phyloP scores from a whole-genome alignment of 2,888 invertebrate genomes.

The Torymus aiolomorphi region DNA sequence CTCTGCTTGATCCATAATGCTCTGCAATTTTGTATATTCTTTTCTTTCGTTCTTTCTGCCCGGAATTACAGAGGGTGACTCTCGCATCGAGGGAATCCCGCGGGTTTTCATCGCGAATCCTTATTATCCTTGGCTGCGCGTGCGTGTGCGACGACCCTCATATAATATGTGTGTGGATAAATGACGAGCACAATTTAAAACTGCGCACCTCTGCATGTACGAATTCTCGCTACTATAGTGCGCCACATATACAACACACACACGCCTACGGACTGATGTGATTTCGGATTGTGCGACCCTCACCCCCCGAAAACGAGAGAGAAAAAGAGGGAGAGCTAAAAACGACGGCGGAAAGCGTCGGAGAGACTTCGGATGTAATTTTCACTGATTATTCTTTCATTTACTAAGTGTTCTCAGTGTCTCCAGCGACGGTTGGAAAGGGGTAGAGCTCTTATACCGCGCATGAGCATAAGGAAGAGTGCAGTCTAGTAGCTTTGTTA shows the following conservation, averaged over 20 bases:
- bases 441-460: constrained; percentile 10
- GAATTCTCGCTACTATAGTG: no score
- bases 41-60: not conserved
- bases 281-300: no score
- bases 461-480: no score
- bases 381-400: constrained; percentile 9
- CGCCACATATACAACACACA: no score
- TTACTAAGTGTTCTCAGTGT: constrained; percentile 3
- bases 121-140: constrained; percentile 22
- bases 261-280: no score
- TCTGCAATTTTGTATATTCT: constrained; percentile 18
- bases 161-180: no score
- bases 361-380: constrained; percentile 45
- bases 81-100: constrained; percentile 15
- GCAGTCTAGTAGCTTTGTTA: no score
- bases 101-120: constrained; percentile 14
- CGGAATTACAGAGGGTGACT: constrained; percentile 19
- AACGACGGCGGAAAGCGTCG: constrained; percentile 1
- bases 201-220: no score
- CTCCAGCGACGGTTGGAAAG: not conserved
- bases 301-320: no score
- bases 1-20: not conserved
- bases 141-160: no score
- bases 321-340: no score
- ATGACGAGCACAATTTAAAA: no score